Evolutionary conservation across 1,140 invertebrate genomes (phyloP).

Genomic region (Muscidifurax raptorellus): DNA sequence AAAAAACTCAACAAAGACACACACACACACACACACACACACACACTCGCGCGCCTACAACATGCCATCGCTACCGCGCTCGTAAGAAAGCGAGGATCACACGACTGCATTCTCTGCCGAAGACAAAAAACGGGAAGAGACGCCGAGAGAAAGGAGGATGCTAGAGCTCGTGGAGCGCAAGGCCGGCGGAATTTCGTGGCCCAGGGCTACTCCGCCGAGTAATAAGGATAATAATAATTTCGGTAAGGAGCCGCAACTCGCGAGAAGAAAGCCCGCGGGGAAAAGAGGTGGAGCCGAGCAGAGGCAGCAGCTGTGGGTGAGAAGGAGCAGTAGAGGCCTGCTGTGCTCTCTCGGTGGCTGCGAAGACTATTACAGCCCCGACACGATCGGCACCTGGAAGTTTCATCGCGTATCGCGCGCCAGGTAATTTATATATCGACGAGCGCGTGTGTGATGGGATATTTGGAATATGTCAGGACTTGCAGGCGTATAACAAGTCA

Average conservation of each 20-base stretch:
- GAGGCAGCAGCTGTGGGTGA: neutral
- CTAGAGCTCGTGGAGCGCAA: constrained; percentile 66
- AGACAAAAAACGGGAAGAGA: constrained; percentile 36
- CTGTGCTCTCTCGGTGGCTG: constrained; percentile 68
- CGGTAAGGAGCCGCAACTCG: constrained; percentile 32
- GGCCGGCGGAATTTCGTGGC: constrained; percentile 66
- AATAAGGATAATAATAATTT: constrained; percentile 52
- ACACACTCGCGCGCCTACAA: neutral
- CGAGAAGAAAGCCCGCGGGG: constrained; percentile 48
- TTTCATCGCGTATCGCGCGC: constrained; percentile 64
- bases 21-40: neutral
- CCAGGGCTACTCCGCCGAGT: constrained; percentile 55
- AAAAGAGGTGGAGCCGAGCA: neutral
- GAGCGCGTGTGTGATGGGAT: no score
- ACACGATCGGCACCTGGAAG: constrained; percentile 70
- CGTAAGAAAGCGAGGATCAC: neutral
- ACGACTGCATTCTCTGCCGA: neutral
- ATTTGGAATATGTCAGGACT: no score
- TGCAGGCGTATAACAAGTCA: no score
- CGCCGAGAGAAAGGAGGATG: constrained; percentile 60
- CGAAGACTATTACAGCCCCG: constrained; percentile 65
- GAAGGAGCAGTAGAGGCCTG: constrained; percentile 53
- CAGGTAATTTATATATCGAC: constrained; percentile 60
- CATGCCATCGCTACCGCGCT: neutral
- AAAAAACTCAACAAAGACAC: neutral